Evolutionary conservation across 2,113 vertebrate genomes (phyloP), one percentile per base, ranked within the genome.

Genomic region (Stigmatopora argus): DNA sequence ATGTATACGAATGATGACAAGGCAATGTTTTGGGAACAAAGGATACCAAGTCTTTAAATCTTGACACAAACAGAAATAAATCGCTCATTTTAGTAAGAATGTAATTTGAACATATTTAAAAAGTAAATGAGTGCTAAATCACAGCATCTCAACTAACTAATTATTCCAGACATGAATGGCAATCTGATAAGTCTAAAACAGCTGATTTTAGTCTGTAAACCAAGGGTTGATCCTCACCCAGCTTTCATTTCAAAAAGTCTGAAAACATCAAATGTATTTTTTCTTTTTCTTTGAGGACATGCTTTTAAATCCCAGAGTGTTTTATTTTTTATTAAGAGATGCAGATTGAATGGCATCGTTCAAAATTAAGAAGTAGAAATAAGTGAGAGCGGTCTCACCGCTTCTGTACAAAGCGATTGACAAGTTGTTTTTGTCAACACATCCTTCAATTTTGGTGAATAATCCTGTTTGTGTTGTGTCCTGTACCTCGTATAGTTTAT

Each of bases 381-480:
- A 58, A 77, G 71, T 72, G 74, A 75, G 62, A 44, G 57, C 53
- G 2, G 63, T 74, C 66, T 69, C 63, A 38, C 63, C 65, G 78
- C 75, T 64, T 73, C 67, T 65, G 68, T 71, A 75, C 73, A 74
- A 79, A 82, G 80, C 66, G 51, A 84, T 76, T 82, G 83, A 86
- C 75, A 76, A 64, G 82, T 80, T 80, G 73, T 83, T 82, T 83
- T 78, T 74, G 66, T 64, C 67, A 76, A 71, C 74, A 79, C 77
- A 87, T 84, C 85, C 73, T 58, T 82, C 65, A 72, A 72, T 84
- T 82, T 82, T 69, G 72, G 70, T 70, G n/a, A 69, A 65, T 82
- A 82, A 86, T 87, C 83, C 78, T 69, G 70, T 78, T 75, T 79
- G 71, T 10, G 71, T 51, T 64, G 75, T 48, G 71, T 73, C 71